Conservation (phyloP, 2,113 vertebrate genomes). For the Struthio camelus region DNA sequence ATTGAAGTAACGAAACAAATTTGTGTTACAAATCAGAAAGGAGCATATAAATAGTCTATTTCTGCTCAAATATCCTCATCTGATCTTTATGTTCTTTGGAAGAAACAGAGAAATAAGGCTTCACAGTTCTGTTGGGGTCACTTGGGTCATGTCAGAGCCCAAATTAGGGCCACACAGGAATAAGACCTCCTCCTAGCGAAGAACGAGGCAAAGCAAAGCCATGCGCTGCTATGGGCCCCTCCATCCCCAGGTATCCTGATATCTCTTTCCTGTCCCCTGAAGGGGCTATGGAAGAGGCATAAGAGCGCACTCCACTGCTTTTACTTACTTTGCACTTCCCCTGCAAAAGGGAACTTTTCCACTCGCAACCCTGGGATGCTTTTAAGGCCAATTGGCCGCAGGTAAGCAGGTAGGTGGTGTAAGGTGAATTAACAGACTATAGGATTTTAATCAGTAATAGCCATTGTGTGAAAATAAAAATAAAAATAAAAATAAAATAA, state of each 20-base stretch:
- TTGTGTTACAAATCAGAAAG: neutral
- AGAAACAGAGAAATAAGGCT: neutral
- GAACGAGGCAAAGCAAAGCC: neutral
- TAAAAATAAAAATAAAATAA: no score
- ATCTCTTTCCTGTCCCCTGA: neutral
- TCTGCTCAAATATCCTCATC: neutral
- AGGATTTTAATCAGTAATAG: neutral
- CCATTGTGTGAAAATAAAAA: no score
- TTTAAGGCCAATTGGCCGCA: neutral
- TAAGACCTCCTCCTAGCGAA: neutral
- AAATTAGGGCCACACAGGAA: neutral
- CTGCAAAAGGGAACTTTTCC: neutral
- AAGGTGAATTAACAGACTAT: neutral
- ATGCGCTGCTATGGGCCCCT: neutral
- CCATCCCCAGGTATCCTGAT: neutral
- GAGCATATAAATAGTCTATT: neutral
- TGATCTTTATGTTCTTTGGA: neutral
- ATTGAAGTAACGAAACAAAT: neutral
- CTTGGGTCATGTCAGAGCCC: rapidly evolving
- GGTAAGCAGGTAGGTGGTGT: neutral
- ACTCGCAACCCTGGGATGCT: neutral
- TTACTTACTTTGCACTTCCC: neutral
- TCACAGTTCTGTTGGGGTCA: neutral
- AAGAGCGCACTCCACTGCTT: neutral
- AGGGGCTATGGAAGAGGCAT: neutral